phyloP scores from a whole-genome alignment of 2,888 invertebrate species.

The Meliscaeva auricollis region DNA sequence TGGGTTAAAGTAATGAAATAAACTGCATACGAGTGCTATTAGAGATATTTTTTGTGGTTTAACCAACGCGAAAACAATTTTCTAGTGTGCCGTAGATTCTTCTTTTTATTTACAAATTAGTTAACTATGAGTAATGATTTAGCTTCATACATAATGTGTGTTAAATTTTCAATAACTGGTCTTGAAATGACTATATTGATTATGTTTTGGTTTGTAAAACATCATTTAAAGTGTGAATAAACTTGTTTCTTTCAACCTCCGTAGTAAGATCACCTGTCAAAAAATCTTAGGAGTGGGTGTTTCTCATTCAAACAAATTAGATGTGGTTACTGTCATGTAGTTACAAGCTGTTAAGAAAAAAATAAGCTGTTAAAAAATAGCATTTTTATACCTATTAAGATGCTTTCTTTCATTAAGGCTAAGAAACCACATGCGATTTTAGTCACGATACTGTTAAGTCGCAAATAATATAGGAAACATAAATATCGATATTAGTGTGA shows the following conservation, averaged over 20 bases:
- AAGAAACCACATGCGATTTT: too few relatives aligned
- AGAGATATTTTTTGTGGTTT: constrained; percentile 9
- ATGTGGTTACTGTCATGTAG: not conserved
- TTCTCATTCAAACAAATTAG: not conserved
- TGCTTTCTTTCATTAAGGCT: too few relatives aligned
- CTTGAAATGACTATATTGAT: not conserved
- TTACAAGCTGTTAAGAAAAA: not conserved
- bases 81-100: not conserved
- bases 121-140: not conserved
- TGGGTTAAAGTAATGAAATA: constrained; percentile 50
- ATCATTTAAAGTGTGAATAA: constrained; percentile 2
- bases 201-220: not conserved
- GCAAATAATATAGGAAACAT: too few relatives aligned
- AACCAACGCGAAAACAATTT: not conserved
- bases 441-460: too few relatives aligned
- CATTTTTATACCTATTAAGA: too few relatives aligned
- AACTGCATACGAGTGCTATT: not conserved
- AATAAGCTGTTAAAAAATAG: too few relatives aligned
- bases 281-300: constrained; percentile 11
- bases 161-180: not conserved
- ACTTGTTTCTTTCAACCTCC: not conserved
- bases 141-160: too few relatives aligned
- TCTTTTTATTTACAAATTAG: not conserved
- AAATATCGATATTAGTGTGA: too few relatives aligned
- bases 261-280: constrained; percentile 5